Evolutionary conservation across 1,140 invertebrate genomes (phyloP).

Genomic region (Leptinotarsa defecta): DNA sequence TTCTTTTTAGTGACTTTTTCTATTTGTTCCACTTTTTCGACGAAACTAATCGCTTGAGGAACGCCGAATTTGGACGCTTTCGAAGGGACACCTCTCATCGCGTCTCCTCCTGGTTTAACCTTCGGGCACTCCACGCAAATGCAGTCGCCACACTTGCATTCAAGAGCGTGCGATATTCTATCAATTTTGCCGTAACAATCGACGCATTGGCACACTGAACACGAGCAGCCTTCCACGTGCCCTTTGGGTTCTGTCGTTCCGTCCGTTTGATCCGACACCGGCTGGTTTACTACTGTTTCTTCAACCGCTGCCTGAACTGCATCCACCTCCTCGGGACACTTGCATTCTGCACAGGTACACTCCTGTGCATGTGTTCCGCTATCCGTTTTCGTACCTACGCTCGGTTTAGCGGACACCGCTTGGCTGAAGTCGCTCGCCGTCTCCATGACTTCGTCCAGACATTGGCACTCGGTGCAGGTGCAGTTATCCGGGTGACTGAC

Average conservation of each 20-base stretch:
- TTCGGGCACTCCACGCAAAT: conserved; percentile 10
- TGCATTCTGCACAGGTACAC: conserved; percentile 31
- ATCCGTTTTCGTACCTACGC: conserved; percentile 1
- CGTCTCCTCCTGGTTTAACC: background rate
- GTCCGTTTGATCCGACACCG: too few species aligned
- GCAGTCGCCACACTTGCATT: conserved; percentile 7
- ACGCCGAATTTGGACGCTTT: too few species aligned
- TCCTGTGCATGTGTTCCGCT: conserved; percentile 33
- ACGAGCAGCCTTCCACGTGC: conserved; percentile 23
- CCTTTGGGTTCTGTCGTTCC: background rate
- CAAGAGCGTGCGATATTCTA: background rate
- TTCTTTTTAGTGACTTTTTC: too few species aligned
- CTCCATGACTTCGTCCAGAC: conserved; percentile 26
- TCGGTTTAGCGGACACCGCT: background rate
- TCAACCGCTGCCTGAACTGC: too few species aligned
- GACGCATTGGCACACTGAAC: conserved; percentile 26
- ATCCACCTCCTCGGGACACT: conserved; percentile 24
- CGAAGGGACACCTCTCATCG: background rate
- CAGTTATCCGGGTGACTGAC: conserved; percentile 34
- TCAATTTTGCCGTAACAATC: conserved; percentile 8
- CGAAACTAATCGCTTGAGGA: too few species aligned
- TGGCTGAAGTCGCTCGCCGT: conserved; percentile 16
- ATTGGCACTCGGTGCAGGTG: conserved; percentile 33
- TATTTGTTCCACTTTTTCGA: too few species aligned
- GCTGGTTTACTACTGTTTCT: too few species aligned